Evolutionary conservation across 2,113 vertebrate genomes (phyloP).

Genomic region (Terrapene triunguis): DNA sequence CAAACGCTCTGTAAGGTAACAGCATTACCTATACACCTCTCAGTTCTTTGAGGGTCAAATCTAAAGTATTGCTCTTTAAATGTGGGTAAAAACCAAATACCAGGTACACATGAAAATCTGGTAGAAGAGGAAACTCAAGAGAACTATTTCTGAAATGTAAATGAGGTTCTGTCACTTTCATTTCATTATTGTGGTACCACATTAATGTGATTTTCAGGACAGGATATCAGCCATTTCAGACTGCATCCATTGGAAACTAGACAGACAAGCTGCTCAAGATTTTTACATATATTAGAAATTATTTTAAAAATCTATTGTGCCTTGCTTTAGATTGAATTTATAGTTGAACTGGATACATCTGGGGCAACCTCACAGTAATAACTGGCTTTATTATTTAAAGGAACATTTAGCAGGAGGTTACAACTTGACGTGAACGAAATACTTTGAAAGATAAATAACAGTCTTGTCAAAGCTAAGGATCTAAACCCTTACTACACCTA

Average conservation of each 20-base stretch:
- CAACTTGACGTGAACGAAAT: not conserved
- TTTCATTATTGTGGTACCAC: conserved; percentile 70
- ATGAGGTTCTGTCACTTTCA: conserved; percentile 78
- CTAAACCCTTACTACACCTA: not conserved
- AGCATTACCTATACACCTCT: not conserved
- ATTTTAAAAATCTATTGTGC: not conserved
- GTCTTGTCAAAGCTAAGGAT: not conserved
- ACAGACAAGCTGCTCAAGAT: not conserved
- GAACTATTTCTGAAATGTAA: conserved; percentile 82
- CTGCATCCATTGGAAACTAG: conserved; percentile 2
- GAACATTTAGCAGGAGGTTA: not conserved
- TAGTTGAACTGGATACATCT: not conserved
- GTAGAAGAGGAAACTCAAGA: conserved; percentile 76
- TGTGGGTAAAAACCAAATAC: conserved; percentile 1
- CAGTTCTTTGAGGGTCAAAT: conserved; percentile 4
- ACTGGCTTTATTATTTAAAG: not conserved
- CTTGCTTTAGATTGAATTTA: not conserved
- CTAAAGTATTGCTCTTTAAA: conserved; percentile 5
- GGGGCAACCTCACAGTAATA: rapidly evolving
- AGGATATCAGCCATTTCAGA: conserved; percentile 60
- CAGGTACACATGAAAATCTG: conserved; percentile 60
- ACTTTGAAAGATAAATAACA: not conserved
- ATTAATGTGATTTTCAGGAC: conserved; percentile 66
- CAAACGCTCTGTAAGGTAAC: not conserved
- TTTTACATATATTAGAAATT: conserved; percentile 5